phyloP scores from a whole-genome alignment of 2,113 vertebrate genomes.

The Mus spicilegus region DNA sequence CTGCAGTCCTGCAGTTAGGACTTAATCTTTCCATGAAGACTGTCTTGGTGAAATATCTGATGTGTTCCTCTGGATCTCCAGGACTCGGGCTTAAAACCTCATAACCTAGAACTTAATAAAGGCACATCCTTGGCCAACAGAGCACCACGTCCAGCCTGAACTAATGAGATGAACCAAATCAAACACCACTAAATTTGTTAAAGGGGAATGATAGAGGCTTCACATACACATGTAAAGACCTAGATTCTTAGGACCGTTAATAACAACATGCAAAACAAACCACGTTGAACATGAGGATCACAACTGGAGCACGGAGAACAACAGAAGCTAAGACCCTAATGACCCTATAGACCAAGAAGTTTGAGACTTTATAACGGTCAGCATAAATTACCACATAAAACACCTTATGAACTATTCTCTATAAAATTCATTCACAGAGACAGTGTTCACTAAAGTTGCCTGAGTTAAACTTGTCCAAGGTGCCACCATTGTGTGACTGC shows the following conservation, averaged over 20 bases:
- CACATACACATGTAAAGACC: background rate
- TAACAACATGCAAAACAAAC: background rate
- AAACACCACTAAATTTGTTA: background rate
- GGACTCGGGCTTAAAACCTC: background rate
- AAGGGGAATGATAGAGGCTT: background rate
- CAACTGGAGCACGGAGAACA: background rate
- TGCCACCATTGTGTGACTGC: background rate
- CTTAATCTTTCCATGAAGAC: background rate
- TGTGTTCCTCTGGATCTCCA: background rate
- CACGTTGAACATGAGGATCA: background rate
- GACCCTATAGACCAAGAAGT: background rate
- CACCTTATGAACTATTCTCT: background rate
- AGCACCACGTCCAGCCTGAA: background rate
- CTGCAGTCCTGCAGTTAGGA: background rate
- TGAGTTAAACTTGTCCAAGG: background rate
- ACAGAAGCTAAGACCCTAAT: background rate
- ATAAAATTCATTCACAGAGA: background rate
- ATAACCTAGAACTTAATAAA: background rate
- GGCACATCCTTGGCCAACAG: background rate
- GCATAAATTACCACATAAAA: background rate
- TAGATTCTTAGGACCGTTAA: background rate
- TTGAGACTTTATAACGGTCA: background rate
- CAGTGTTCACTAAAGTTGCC: background rate
- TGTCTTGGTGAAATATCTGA: background rate
- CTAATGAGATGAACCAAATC: conserved; percentile 5